Conservation (phyloP, 1,140 invertebrate species). For the Calephelis virginiensis region DNA sequence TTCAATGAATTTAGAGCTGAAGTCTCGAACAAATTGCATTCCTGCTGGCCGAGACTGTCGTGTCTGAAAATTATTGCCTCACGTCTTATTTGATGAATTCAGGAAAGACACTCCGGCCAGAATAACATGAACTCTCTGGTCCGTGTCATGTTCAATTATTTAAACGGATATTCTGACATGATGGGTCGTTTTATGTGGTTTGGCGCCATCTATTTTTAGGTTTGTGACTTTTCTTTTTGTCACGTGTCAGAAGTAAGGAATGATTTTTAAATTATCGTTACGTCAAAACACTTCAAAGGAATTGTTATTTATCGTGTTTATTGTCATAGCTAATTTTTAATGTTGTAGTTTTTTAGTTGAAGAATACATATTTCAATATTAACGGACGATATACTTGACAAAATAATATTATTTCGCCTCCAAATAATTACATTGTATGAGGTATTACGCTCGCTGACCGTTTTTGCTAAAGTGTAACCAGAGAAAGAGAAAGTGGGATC, state of each 20-base stretch:
- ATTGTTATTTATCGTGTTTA: conserved; percentile 6
- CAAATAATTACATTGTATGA: too few species aligned
- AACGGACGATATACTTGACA: too few species aligned
- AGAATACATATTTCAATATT: too few species aligned
- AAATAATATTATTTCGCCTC: too few species aligned
- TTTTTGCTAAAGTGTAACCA: too few species aligned
- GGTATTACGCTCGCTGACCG: too few species aligned
- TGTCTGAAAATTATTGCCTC: conserved; percentile 53
- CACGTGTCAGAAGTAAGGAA: conserved; percentile 8
- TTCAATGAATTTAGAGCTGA: conserved; percentile 58
- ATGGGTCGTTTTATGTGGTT: conserved; percentile 12
- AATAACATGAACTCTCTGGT: conserved; percentile 33
- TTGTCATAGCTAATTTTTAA: conserved; percentile 7
- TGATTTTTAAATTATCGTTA: conserved; percentile 21
- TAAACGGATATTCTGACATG: background rate
- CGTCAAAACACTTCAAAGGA: conserved; percentile 11
- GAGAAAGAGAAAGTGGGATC: too few species aligned
- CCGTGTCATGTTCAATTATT: conserved; percentile 25
- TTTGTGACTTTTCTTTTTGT: conserved; percentile 2
- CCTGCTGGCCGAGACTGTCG: conserved; percentile 43
- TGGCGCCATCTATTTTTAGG: conserved; percentile 14
- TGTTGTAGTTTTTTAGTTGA: background rate
- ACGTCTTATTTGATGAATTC: conserved; percentile 60
- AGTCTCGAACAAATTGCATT: conserved; percentile 68
- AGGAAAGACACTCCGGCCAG: conserved; percentile 33